Percentiles rank a stretch among this genome's conserved stretches.
Evolutionary conservation across 1,140 invertebrate genomes (phyloP).

Genomic region (Hermatobates lingyangjiaoensis): DNA sequence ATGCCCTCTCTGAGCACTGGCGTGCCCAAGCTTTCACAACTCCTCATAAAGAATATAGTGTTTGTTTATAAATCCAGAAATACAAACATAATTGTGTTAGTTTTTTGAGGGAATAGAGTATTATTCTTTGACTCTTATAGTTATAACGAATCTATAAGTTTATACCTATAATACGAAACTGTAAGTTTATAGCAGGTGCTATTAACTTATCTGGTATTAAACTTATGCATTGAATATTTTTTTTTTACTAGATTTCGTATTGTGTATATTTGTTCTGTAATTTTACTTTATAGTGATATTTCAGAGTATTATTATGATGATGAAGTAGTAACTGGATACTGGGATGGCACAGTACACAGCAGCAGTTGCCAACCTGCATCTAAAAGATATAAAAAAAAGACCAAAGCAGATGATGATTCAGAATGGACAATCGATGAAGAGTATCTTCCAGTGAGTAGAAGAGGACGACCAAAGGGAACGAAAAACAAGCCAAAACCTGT

Average conservation of each 20-base stretch:
- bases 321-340: slow-evolving; percentile 11
- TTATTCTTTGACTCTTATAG: too few species aligned
- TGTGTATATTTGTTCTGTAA: not conserved
- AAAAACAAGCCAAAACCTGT: slow-evolving; percentile 12
- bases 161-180: too few species aligned
- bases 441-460: slow-evolving; percentile 10
- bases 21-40: too few species aligned
- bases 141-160: too few species aligned
- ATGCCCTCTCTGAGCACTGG: too few species aligned
- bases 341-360: slow-evolving; percentile 2
- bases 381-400: slow-evolving; percentile 7
- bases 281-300: not conserved
- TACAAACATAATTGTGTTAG: too few species aligned
- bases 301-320: slow-evolving; percentile 8
- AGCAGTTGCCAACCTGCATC: not conserved
- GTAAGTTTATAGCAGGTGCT: too few species aligned
- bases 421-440: slow-evolving; percentile 14
- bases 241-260: not conserved
- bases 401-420: slow-evolving; percentile 7
- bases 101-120: too few species aligned
- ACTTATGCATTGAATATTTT: too few species aligned
- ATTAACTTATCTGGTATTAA: too few species aligned
- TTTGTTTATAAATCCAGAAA: too few species aligned
- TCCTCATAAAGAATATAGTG: too few species aligned
- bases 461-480: slow-evolving; percentile 11